Evolutionary conservation across 2,888 invertebrate species (phyloP), one percentile per base, ranked within the genome.

Genomic region (Euphydryas editha): DNA sequence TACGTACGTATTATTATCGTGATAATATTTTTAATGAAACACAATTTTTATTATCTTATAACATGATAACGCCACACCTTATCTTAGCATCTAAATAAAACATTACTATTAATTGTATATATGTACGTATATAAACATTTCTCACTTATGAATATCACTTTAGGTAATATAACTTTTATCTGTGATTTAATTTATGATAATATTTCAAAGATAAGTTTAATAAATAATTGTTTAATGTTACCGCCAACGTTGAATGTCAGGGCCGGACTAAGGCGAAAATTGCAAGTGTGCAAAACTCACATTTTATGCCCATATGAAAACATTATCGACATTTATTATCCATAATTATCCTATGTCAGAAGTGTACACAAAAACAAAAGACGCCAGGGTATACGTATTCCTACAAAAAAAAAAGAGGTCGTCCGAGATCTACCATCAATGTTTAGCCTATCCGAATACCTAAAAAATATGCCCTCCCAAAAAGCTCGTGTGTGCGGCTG

Each of bases 1-100:
- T 39, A 51, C 10, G n/a, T 55, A 42, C 8, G 8, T 30, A 30
- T 2, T 30, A 30, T 30, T 8, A 30, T 21, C 21, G 20, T 8
- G 62, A 62, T 62, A 55, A 62, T 20, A 7, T 42, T 36, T n/a
- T 36, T 20, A 20, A 20, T 18, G 44, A 44, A n/a, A 62, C 62
- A 62, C 55, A 44, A 46, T 55, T 55, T 62, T 56, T n/a, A 20
- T 44, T 55, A 44, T 55, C 36, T 44, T 44, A 55, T 44, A 42
- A 42, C 17, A 15, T 42, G 55, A 62, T 62, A 55, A 17, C 13
- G 17, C 42, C 3, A 10, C n/a, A n/a, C n/a, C n/a, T n/a, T 62
- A 62, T 62, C 46, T 3, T 20, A 0, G 18, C 44, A 56, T 55
- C 21, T 44, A 56, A 44, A 46, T 5, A 30, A 30, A 44, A 44